phyloP scores from a whole-genome alignment of 2,888 invertebrate genomes.

The Ellobium chinense region DNA sequence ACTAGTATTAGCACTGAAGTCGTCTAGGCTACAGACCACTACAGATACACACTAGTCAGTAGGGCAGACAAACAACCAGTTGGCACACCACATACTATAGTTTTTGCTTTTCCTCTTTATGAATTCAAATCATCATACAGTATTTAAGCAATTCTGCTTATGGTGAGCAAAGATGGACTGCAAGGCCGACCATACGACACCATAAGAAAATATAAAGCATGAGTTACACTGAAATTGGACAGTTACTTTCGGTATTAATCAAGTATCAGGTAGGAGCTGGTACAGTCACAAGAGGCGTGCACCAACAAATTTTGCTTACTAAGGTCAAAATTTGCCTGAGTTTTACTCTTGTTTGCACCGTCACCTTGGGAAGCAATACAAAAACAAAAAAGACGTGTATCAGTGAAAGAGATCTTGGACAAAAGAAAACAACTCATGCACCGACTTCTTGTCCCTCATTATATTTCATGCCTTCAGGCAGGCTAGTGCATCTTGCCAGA shows the following conservation, averaged over 20 bases:
- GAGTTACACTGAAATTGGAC: constrained; percentile 41
- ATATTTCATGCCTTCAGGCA: too few relatives aligned
- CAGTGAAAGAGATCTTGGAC: constrained; percentile 30
- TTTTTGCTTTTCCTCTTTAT: not conserved
- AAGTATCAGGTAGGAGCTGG: constrained; percentile 48
- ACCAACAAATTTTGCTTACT: constrained; percentile 52
- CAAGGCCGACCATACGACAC: constrained; percentile 44
- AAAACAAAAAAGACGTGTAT: constrained; percentile 34
- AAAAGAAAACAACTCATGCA: constrained; percentile 40
- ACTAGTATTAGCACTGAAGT: not conserved
- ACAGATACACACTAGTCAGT: constrained; percentile 12
- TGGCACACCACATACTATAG: constrained; percentile 1
- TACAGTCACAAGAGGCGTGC: constrained; percentile 52
- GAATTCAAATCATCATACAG: not conserved
- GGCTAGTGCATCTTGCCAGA: too few relatives aligned
- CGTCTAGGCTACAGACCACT: not conserved
- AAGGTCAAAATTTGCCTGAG: constrained; percentile 51
- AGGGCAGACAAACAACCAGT: not conserved
- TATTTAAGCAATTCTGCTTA: too few relatives aligned
- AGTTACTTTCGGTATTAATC: constrained; percentile 47
- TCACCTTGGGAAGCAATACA: constrained; percentile 51
- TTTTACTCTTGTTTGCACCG: constrained; percentile 50
- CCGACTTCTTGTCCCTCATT: not conserved
- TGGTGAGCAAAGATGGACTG: constrained; percentile 34
- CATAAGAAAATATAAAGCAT: constrained; percentile 31